A percentile compares a stretch with the other conserved stretches of the same genome.
phyloP scores from a whole-genome alignment of 1,140 invertebrate genomes.

The Frieseomelitta varia region DNA sequence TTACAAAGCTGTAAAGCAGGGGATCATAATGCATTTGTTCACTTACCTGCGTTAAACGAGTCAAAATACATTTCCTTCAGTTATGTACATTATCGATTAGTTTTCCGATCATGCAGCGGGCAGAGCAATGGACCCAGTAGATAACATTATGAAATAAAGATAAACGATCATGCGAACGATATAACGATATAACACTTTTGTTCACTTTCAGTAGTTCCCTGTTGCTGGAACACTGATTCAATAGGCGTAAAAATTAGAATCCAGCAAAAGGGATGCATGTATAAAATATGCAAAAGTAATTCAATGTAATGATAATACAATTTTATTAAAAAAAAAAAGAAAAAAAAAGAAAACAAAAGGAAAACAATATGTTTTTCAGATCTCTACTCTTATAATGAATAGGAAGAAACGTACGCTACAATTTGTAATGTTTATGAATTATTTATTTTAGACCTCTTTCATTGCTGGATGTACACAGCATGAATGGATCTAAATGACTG shows the following conservation, averaged over 20 bases:
- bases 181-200: slow-evolving; percentile 37
- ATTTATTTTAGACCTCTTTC: slow-evolving; percentile 51
- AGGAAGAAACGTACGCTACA: slow-evolving; percentile 75
- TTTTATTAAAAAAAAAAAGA: slow-evolving; percentile 70
- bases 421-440: slow-evolving; percentile 64
- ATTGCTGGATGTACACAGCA: slow-evolving; percentile 33
- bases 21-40: slow-evolving; percentile 67
- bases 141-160: slow-evolving; percentile 75
- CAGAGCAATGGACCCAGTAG: slow-evolving; percentile 71
- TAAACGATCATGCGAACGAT: slow-evolving; percentile 71
- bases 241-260: slow-evolving; percentile 31
- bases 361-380: slow-evolving; percentile 50
- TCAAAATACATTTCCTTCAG: slow-evolving; percentile 43
- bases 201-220: slow-evolving; percentile 25
- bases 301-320: slow-evolving; percentile 67
- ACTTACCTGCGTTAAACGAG: slow-evolving; percentile 55
- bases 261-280: slow-evolving; percentile 50
- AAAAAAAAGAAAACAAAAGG: neutral
- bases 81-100: slow-evolving; percentile 72
- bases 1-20: slow-evolving; percentile 62
- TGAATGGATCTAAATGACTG: slow-evolving; percentile 29
- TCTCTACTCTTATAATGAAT: slow-evolving; percentile 76
- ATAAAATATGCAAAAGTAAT: slow-evolving; percentile 63
- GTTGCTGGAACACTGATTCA: slow-evolving; percentile 50
- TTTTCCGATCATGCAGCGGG: slow-evolving; percentile 73